Evolutionary conservation across 2,113 vertebrate genomes (phyloP).

Genomic region (Cebus imitator): DNA sequence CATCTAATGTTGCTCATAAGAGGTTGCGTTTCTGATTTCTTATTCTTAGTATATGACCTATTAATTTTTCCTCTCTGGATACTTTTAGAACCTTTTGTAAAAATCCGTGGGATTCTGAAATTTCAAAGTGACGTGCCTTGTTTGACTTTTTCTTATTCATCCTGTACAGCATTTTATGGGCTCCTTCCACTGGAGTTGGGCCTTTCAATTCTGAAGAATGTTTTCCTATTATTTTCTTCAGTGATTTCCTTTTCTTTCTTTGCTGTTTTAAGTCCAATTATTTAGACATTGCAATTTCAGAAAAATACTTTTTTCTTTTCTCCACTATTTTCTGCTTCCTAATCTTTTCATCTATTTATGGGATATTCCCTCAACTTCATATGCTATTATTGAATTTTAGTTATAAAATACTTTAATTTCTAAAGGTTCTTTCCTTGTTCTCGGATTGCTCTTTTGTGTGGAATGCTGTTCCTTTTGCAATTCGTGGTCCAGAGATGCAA

Average conservation of each 20-base stretch:
- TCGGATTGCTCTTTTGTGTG: background rate
- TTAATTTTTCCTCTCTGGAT: background rate
- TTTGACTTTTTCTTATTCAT: background rate
- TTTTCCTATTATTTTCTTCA: background rate
- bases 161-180: background rate
- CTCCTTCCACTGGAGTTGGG: background rate
- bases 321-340: background rate
- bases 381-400: background rate
- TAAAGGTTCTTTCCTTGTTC: background rate
- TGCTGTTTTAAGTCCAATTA: background rate
- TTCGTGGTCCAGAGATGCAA: no score
- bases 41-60: background rate
- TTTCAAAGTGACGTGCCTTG: background rate
- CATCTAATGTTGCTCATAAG: background rate
- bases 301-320: background rate
- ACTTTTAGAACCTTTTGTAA: background rate
- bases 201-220: background rate
- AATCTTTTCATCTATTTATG: conserved; percentile 18
- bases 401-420: conserved; percentile 9
- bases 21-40: background rate
- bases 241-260: conserved; percentile 1
- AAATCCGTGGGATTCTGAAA: background rate
- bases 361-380: background rate
- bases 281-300: background rate
- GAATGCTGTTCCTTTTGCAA: background rate